Conservation (phyloP, 2,113 vertebrate species). For the Corythornis cristatus region DNA sequence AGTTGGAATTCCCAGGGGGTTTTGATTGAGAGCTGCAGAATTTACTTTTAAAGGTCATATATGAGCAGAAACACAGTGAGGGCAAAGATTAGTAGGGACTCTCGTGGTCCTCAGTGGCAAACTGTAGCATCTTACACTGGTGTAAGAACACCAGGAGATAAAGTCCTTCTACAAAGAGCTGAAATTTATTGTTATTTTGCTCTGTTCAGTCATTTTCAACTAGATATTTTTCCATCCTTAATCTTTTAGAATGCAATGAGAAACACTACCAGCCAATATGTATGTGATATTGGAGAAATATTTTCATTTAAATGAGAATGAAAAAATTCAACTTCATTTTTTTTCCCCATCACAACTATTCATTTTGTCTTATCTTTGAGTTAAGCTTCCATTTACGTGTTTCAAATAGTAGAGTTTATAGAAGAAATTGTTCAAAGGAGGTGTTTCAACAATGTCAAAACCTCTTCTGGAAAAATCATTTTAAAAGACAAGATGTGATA, state of each 20-base stretch:
- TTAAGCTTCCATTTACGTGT: not conserved
- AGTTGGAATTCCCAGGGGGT: not conserved
- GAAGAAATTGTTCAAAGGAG: slow-evolving; percentile 11
- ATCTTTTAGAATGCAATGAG: not conserved
- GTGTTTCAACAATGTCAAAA: slow-evolving; percentile 28
- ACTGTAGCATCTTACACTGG: not conserved
- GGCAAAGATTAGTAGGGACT: not conserved
- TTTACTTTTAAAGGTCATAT: not conserved
- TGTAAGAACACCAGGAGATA: not conserved
- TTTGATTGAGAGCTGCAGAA: not conserved
- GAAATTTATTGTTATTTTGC: not conserved
- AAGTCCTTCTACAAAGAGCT: not conserved
- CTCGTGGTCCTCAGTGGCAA: not conserved
- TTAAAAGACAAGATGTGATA: not conserved
- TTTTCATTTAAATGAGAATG: not conserved
- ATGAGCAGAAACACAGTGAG: not conserved
- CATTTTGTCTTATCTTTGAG: not conserved
- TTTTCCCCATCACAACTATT: not conserved
- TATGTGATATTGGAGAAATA: not conserved
- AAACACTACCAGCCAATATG: not conserved
- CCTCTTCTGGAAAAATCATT: not conserved
- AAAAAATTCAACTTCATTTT: not conserved
- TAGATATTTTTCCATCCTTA: not conserved
- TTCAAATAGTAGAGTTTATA: not conserved
- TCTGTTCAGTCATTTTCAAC: not conserved